phyloP scores from a whole-genome alignment of 2,888 invertebrate species.

The Euphydryas editha region DNA sequence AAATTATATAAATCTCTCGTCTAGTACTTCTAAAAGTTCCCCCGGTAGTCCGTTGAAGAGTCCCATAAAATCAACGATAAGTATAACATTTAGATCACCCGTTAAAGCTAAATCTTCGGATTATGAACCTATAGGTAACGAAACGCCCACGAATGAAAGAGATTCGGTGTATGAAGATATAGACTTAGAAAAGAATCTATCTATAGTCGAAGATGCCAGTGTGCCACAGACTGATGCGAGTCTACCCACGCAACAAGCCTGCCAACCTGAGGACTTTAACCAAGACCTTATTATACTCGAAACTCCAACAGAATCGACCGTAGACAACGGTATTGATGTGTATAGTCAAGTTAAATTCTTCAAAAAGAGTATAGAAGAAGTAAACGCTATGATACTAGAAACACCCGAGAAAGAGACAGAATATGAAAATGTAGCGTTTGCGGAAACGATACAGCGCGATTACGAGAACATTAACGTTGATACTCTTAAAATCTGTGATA shows the following conservation, averaged over 20 bases:
- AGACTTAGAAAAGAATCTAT: slow-evolving; percentile 73
- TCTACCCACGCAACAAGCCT: slow-evolving; percentile 83
- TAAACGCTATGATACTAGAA: slow-evolving; percentile 83
- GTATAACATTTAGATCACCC: slow-evolving; percentile 88
- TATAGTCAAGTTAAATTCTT: slow-evolving; percentile 92
- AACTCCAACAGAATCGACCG: slow-evolving; percentile 79
- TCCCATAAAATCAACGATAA: slow-evolving; percentile 88
- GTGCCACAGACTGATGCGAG: slow-evolving; percentile 83
- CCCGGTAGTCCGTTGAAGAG: slow-evolving; percentile 77
- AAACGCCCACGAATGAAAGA: slow-evolving; percentile 73
- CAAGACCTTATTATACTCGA: slow-evolving; percentile 79
- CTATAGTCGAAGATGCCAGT: slow-evolving; percentile 81
- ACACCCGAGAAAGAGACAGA: slow-evolving; percentile 62
- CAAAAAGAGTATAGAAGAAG: slow-evolving; percentile 87
- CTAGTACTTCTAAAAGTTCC: slow-evolving; percentile 73
- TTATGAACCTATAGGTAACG: slow-evolving; percentile 76
- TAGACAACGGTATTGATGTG: slow-evolving; percentile 78
- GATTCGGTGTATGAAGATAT: slow-evolving; percentile 85
- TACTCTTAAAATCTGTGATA: slow-evolving; percentile 66
- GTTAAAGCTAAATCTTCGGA: slow-evolving; percentile 70
- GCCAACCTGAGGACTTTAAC: slow-evolving; percentile 72
- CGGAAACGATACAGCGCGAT: slow-evolving; percentile 53
- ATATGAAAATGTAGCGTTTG: slow-evolving; percentile 68
- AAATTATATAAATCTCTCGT: slow-evolving; percentile 76
- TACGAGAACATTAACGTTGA: slow-evolving; percentile 73